Percentiles rank a stretch among this genome's conserved stretches.
Evolutionary conservation across 1,140 invertebrate genomes (phyloP).

Genomic region (Drosophila orosa): DNA sequence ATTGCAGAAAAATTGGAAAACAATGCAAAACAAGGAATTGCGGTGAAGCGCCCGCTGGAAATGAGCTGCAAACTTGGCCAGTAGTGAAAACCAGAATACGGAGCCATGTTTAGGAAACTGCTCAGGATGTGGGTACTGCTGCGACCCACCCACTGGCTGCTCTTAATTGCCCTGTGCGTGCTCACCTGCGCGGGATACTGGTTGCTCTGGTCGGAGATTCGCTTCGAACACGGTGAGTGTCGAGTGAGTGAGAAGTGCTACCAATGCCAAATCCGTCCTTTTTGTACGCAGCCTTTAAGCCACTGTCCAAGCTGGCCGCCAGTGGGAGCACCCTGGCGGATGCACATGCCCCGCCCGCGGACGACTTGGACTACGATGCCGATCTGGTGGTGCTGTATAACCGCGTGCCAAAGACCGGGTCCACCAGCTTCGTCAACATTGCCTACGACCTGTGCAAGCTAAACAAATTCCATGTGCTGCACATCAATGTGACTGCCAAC

Average conservation of each 20-base stretch:
- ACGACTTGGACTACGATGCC: conserved; percentile 85
- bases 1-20: conserved; percentile 39
- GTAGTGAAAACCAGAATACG: conserved; percentile 15
- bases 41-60: conserved; percentile 33
- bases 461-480: conserved; percentile 97
- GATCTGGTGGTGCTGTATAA: conserved; percentile 96
- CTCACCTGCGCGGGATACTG: conserved; percentile 65
- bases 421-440: conserved; percentile 98
- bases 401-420: conserved; percentile 99
- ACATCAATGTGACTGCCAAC: conserved; percentile 98
- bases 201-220: conserved; percentile 60
- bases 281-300: conserved; percentile 49
- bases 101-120: conserved; percentile 60
- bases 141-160: conserved; percentile 65
- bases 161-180: conserved; percentile 50
- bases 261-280: background rate
- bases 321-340: conserved; percentile 16
- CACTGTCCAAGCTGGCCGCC: conserved; percentile 40
- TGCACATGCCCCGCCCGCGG: conserved; percentile 14
- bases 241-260: background rate
- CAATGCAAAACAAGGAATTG: conserved; percentile 34
- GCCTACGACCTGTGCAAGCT: conserved; percentile 97
- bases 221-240: conserved; percentile 55
- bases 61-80: conserved; percentile 35
- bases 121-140: conserved; percentile 67